Evolutionary conservation across 2,113 vertebrate species (phyloP).

Genomic region (Channa maculata): DNA sequence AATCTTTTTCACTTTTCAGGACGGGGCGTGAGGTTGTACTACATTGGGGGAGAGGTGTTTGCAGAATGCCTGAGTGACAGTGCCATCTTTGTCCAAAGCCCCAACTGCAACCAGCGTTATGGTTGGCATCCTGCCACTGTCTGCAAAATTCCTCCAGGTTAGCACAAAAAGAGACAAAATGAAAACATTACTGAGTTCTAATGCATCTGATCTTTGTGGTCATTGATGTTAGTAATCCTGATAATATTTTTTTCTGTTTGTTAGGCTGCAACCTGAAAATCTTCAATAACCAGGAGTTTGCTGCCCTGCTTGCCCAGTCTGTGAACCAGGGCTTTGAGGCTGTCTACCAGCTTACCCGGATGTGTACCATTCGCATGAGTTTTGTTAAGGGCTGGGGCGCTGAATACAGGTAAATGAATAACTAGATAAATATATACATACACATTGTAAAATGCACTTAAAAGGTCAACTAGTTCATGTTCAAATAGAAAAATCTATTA

Average conservation of each 20-base stretch:
- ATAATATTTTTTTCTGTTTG: slow-evolving; percentile 10
- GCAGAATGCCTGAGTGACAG: slow-evolving; percentile 99
- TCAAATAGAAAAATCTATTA: background rate
- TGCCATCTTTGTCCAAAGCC: slow-evolving; percentile 98
- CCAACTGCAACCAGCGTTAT: slow-evolving; percentile 99
- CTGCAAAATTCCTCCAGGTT: slow-evolving; percentile 98
- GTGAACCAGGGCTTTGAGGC: slow-evolving; percentile 82
- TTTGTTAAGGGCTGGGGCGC: slow-evolving; percentile 82
- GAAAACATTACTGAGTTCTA: background rate
- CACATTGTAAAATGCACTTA: background rate
- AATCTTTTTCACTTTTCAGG: slow-evolving; percentile 77
- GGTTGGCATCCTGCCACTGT: slow-evolving; percentile 98
- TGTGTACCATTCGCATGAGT: slow-evolving; percentile 82
- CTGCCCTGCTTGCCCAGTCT: slow-evolving; percentile 76
- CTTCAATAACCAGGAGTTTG: slow-evolving; percentile 82
- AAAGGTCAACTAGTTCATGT: slow-evolving; percentile 1
- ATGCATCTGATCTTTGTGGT: slow-evolving; percentile 4
- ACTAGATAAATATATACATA: too few species aligned
- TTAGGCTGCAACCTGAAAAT: slow-evolving; percentile 80
- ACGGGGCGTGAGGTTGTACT: slow-evolving; percentile 94
- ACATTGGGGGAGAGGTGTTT: slow-evolving; percentile 98
- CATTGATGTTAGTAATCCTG: background rate
- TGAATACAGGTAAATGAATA: slow-evolving; percentile 73
- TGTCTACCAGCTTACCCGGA: slow-evolving; percentile 79
- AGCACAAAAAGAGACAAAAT: slow-evolving; percentile 76